Evolutionary conservation across 2,888 invertebrate genomes (phyloP).

Genomic region (Microctonus aethiopoides): DNA sequence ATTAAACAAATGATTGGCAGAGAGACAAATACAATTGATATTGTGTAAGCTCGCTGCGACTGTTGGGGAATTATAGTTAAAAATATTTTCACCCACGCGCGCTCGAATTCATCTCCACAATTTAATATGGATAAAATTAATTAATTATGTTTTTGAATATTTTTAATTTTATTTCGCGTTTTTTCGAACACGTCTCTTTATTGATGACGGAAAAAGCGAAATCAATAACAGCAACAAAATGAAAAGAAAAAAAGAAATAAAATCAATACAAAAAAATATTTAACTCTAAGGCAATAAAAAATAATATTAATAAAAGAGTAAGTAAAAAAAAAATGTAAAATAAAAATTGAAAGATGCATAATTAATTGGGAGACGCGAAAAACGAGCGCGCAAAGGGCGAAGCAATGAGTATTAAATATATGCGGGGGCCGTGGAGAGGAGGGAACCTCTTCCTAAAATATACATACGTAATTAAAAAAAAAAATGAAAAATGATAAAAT

Average conservation of each 20-base stretch:
- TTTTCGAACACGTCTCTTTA: slow-evolving; percentile 11
- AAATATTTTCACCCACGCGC: slow-evolving; percentile 32
- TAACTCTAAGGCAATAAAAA: not conserved
- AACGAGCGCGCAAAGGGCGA: slow-evolving; percentile 40
- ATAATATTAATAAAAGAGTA: slow-evolving; percentile 20
- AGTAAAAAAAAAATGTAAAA: slow-evolving; percentile 40
- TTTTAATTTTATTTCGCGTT: not conserved
- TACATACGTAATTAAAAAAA: not conserved
- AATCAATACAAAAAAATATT: not conserved
- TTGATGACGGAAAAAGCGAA: slow-evolving; percentile 14
- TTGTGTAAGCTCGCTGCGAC: slow-evolving; percentile 37
- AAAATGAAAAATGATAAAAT: too few relatives aligned
- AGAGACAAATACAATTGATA: slow-evolving; percentile 17
- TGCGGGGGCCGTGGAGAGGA: slow-evolving; percentile 66
- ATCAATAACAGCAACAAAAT: slow-evolving; percentile 1
- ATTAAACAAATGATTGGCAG: slow-evolving; percentile 24
- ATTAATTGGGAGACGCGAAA: slow-evolving; percentile 11
- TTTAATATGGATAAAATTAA: too few relatives aligned
- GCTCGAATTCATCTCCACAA: slow-evolving; percentile 29
- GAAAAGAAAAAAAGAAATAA: slow-evolving; percentile 21
- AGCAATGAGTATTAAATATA: slow-evolving; percentile 65
- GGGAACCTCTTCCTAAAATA: slow-evolving; percentile 52
- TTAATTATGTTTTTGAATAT: slow-evolving; percentile 1
- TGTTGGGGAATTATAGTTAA: slow-evolving; percentile 52
- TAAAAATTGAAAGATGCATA: slow-evolving; percentile 46